Evolutionary conservation across 1,140 invertebrate species (phyloP), one percentile per base, ranked within the genome.

Genomic region (Ceratina japonica): DNA sequence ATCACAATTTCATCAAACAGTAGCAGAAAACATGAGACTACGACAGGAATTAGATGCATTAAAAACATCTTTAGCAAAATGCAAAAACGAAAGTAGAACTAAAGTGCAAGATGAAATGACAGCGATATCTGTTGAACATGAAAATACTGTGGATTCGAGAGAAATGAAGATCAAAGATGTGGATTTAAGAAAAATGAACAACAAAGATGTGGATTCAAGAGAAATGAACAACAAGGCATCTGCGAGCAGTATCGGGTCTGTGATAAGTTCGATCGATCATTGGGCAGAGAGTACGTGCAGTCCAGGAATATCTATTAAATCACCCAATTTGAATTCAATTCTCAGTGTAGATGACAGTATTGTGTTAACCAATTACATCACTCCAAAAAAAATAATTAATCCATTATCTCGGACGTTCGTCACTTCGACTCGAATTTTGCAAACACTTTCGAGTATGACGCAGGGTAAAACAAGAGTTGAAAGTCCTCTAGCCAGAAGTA

Each of bases 361-460:
- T 12, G 31, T 79, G n/a, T 65, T 77, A 0, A 74, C 52, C 0
- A 82, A 88, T n/a, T 68, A 13, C 4, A 8, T n/a, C 15, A 88
- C 71, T n/a, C 56, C 73, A 24, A 66, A 24, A 22, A 75, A 88
- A 80, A 61, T 81, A 2, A 24, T 84, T 4, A 63, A 76, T 22
- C 82, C 86, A 10, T 59, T 90, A 0, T 92, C 91, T 0, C 81
- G 81, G 12, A 87, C 90, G 59, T 91, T 93, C 51, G 70, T 91
- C 8, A 92, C 92, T 20, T 92, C 91, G 0, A 91, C 91, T 5
- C 86, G 88, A 52, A 91, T 93, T n/a, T 82, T 93, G 7, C 88
- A 92, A 71, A 92, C 91, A 16, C 88, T 93, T 18, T 89, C 91
- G 1, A 90, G 73, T 61, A 87, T 92, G 20, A 90, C 88, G 2